These are phyloP conservation scores for Eurystomus glaucurus DNA, from an alignment of 2,797 vertebrate species.

Conservation along the genomic window DNA sequence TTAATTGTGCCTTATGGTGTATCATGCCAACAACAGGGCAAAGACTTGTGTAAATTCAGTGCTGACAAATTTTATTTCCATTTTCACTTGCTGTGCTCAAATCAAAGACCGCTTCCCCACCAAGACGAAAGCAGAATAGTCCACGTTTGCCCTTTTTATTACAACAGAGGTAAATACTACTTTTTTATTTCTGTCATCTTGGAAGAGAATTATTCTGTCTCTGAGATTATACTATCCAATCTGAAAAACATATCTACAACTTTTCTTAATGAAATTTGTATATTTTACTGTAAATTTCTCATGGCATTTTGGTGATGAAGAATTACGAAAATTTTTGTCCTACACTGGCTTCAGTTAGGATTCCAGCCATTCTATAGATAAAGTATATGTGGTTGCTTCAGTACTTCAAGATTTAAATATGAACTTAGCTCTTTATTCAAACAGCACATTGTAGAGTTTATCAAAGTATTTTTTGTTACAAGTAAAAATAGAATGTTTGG, in stretches of 20 bases:
- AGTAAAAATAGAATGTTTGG: neutral
- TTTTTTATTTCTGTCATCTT: neutral
- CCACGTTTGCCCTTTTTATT: neutral
- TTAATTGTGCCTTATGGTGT: neutral
- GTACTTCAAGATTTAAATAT: neutral
- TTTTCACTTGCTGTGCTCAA: neutral
- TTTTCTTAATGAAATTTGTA: neutral
- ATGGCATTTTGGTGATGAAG: neutral
- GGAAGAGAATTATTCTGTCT: neutral
- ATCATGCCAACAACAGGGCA: neutral
- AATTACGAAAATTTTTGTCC: neutral
- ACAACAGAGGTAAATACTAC: neutral
- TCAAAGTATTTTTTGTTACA: neutral
- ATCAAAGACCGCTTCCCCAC: fast-evolving
- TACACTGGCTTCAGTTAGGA: neutral
- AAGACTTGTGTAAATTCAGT: neutral
- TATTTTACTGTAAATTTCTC: neutral
- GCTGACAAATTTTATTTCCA: neutral
- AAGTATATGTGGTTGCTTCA: neutral
- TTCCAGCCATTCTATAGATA: neutral
- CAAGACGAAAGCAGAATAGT: neutral
- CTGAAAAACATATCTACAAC: neutral
- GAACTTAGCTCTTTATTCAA: neutral
- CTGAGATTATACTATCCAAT: neutral
- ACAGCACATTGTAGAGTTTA: neutral